Evolutionary conservation across 2,888 invertebrate species (phyloP).

Genomic region (Melanophora roralis): DNA sequence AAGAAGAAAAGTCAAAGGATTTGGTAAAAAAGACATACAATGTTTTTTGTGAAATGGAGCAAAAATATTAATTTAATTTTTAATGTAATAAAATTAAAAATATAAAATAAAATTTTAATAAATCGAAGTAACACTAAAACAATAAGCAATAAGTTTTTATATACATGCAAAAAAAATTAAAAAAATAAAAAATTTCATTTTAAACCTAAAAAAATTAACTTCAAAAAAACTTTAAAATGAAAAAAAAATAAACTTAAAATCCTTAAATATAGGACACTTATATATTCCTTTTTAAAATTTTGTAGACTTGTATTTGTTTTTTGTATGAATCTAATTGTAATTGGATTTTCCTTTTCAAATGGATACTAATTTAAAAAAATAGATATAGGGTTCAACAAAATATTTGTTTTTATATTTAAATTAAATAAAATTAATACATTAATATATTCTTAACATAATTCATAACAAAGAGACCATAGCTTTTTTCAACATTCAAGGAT

Average conservation of each 20-base stretch:
- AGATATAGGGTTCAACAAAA: not conserved
- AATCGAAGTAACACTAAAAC: slow-evolving; percentile 28
- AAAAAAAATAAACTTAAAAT: not conserved
- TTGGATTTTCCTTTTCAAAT: not conserved
- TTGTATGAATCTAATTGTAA: slow-evolving; percentile 14
- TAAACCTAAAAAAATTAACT: not conserved
- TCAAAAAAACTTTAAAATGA: no score
- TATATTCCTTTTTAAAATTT: slow-evolving; percentile 48
- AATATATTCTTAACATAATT: not conserved
- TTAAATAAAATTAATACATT: slow-evolving; percentile 13
- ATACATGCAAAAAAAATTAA: slow-evolving; percentile 25
- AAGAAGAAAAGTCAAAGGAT: slow-evolving; percentile 36
- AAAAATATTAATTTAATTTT: not conserved
- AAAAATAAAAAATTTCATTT: not conserved
- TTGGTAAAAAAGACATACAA: slow-evolving; percentile 48
- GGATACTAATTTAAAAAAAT: not conserved
- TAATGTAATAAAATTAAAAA: not conserved
- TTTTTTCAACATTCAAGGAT: slow-evolving; percentile 20
- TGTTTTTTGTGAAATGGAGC: slow-evolving; percentile 27
- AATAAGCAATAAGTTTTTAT: slow-evolving; percentile 30
- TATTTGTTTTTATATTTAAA: not conserved
- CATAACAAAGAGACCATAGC: slow-evolving; percentile 58
- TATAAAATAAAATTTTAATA: no score
- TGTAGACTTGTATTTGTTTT: slow-evolving; percentile 18
- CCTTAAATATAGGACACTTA: slow-evolving; percentile 75